Evolutionary conservation across 2,888 invertebrate species (phyloP).

Genomic region (Charanyca ferruginea): DNA sequence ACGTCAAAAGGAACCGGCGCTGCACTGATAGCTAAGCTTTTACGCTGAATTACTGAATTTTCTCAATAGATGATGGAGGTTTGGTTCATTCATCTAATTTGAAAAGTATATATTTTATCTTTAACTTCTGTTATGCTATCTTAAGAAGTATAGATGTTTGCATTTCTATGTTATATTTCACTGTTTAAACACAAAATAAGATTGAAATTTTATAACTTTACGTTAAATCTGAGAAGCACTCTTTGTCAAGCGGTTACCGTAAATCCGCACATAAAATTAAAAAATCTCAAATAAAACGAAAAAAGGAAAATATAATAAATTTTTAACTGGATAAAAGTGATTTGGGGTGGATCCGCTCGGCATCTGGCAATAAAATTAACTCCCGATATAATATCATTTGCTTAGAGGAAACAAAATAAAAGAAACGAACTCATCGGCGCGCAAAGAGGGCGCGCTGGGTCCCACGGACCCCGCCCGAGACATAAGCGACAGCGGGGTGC

Average conservation of each 20-base stretch:
- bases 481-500: conserved; percentile 11
- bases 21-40: conserved; percentile 56
- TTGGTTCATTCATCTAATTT: conserved; percentile 32
- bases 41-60: conserved; percentile 48
- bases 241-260: conserved; percentile 29
- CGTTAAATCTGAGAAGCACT: conserved; percentile 3
- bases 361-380: conserved; percentile 77
- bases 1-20: conserved; percentile 49
- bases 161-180: not conserved
- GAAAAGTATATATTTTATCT: conserved; percentile 19
- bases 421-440: conserved; percentile 72
- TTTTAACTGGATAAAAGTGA: conserved; percentile 55
- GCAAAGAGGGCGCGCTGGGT: conserved; percentile 47
- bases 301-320: conserved; percentile 52
- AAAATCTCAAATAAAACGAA: conserved; percentile 44
- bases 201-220: conserved; percentile 13
- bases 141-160: not conserved
- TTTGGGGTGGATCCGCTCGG: conserved; percentile 59
- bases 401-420: conserved; percentile 76
- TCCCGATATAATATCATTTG: conserved; percentile 79
- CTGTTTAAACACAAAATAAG: conserved; percentile 25
- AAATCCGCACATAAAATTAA: conserved; percentile 36
- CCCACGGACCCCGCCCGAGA: conserved; percentile 31
- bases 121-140: conserved; percentile 4
- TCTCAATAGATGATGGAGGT: conserved; percentile 21